These are phyloP conservation scores for Vidua macroura DNA, from an alignment of 2,113 vertebrate genomes.

Conservation along the genomic window DNA sequence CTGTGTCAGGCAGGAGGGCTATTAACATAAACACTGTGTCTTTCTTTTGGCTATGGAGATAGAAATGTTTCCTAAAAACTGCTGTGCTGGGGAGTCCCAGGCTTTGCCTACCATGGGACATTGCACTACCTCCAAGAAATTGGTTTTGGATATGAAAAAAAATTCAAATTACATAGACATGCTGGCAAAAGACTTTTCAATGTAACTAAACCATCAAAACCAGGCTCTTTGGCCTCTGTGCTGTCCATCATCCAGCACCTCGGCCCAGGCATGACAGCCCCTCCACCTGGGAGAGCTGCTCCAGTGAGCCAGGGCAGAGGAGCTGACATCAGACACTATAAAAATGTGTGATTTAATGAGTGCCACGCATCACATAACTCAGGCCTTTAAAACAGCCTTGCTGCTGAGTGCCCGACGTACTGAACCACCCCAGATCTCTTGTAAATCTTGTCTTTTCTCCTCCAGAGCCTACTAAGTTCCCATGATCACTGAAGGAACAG, in stretches of 20 bases:
- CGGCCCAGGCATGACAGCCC: not conserved
- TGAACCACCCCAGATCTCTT: not conserved
- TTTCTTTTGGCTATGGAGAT: not conserved
- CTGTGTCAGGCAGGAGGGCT: not conserved
- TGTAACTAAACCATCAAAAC: not conserved
- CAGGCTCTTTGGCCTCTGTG: not conserved
- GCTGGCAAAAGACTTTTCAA: not conserved
- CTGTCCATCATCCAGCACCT: not conserved
- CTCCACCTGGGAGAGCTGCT: not conserved
- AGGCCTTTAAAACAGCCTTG: not conserved
- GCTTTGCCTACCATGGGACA: not conserved
- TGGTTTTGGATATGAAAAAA: not conserved
- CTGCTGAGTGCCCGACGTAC: not conserved
- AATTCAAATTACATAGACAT: not conserved
- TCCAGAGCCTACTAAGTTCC: constrained; percentile 7
- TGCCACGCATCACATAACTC: not conserved
- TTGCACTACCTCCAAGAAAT: not conserved
- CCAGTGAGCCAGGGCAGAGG: not conserved
- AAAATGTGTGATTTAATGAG: not conserved
- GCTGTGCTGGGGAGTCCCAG: not conserved
- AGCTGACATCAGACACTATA: not conserved
- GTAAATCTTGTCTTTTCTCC: not conserved
- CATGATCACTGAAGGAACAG: not conserved
- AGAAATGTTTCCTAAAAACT: not conserved
- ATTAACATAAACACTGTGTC: not conserved